phyloP scores from a whole-genome alignment of 2,888 invertebrate species.

The Cryptocephalus primarius region DNA sequence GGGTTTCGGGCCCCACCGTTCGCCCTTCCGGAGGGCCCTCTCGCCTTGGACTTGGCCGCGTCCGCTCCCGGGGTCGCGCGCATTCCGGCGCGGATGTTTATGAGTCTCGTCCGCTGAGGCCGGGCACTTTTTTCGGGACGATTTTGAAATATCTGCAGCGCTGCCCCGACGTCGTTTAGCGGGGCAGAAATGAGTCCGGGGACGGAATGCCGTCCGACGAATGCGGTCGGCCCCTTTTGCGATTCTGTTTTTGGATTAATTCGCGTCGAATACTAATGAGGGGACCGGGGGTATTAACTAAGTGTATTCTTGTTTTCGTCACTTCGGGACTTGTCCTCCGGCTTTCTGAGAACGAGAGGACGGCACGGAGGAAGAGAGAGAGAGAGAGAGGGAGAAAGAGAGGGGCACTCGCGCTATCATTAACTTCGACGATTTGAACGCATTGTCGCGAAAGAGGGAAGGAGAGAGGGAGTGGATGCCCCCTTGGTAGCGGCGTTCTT shows the following conservation, averaged over 20 bases:
- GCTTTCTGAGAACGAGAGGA: neutral
- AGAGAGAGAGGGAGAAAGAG: too few relatives aligned
- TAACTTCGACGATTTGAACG: too few relatives aligned
- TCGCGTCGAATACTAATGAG: slow-evolving; percentile 38
- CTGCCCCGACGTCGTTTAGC: slow-evolving; percentile 34
- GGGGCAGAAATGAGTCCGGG: slow-evolving; percentile 32
- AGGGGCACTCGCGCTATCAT: too few relatives aligned
- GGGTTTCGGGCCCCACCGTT: too few relatives aligned
- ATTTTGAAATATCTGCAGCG: slow-evolving; percentile 37
- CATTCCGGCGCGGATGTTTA: slow-evolving; percentile 32
- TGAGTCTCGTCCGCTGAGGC: slow-evolving; percentile 30
- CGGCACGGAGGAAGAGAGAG: too few relatives aligned
- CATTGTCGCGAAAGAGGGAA: too few relatives aligned
- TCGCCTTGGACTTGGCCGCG: neutral
- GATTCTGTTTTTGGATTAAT: slow-evolving; percentile 38
- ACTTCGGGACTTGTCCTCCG: slow-evolving; percentile 20
- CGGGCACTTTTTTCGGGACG: slow-evolving; percentile 33
- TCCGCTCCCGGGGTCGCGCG: slow-evolving; percentile 16
- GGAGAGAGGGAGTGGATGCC: too few relatives aligned
- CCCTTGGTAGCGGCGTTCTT: too few relatives aligned
- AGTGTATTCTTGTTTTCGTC: slow-evolving; percentile 35
- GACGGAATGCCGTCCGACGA: slow-evolving; percentile 30
- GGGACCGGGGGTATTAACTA: slow-evolving; percentile 30
- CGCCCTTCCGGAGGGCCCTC: too few relatives aligned
- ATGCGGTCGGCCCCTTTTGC: slow-evolving; percentile 34